Conservation (phyloP, 2,797 vertebrate species). For the Enteromius argenteus region DNA sequence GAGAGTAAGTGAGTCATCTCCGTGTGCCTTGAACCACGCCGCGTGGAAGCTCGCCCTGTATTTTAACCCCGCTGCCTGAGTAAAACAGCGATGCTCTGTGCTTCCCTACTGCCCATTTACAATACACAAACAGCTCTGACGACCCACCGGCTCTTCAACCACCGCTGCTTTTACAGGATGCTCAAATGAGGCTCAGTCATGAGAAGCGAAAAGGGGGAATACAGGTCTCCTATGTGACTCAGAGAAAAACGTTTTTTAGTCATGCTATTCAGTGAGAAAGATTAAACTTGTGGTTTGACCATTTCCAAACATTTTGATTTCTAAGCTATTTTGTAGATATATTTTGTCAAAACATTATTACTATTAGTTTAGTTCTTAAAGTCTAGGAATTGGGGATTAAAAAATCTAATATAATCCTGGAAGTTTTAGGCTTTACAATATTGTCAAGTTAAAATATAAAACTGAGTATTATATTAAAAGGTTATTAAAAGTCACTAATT, state of each 20-base stretch:
- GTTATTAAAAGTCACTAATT: background rate
- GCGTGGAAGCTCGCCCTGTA: constrained; percentile 41
- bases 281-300: constrained; percentile 6
- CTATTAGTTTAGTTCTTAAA: background rate
- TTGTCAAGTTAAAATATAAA: background rate
- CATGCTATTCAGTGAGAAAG: constrained; percentile 16
- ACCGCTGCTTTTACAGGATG: constrained; percentile 32
- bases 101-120: constrained; percentile 26
- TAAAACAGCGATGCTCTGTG: constrained; percentile 44
- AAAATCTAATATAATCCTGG: background rate
- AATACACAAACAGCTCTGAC: constrained; percentile 44
- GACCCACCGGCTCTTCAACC: constrained; percentile 37
- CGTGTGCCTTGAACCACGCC: constrained; percentile 65
- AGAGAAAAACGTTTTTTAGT: constrained; percentile 24
- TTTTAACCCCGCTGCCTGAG: constrained; percentile 43
- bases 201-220: background rate
- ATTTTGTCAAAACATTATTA: background rate
- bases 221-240: constrained; percentile 19
- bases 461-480: background rate
- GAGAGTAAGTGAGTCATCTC: constrained; percentile 77
- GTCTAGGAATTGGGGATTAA: background rate
- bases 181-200: constrained; percentile 40
- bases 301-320: background rate
- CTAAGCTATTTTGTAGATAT: background rate
- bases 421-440: background rate